Evolutionary conservation across 2,113 vertebrate species (phyloP), one percentile per base, ranked within the genome.

Genomic region (Hiodon tergisus): DNA sequence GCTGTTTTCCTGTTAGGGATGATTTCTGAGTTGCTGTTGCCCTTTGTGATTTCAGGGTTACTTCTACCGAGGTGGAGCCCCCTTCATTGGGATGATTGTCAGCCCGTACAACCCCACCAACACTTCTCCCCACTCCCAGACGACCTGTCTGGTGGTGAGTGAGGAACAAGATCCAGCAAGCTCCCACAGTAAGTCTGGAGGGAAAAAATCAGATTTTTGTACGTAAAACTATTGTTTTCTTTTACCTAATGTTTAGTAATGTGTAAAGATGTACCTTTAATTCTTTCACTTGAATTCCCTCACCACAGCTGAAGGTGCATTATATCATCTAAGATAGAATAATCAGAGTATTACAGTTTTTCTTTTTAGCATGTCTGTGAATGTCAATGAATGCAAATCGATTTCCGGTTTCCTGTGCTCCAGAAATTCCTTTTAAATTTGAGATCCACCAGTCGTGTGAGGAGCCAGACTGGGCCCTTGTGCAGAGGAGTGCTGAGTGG

Each of bases 61-160:
- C 77, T 99, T 99, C 88, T 98, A 96, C 75, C 92, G 97, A 50
- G 97, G 97, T 1, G 97, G 96, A 67, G 96, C 97, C 75, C 95
- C 95, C 51, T 99, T 99, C 82, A 93, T 99, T 16, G 97, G 97
- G 50, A 94, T 99, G 94, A 99, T 99, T n/a, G 85, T 99, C 81
- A 99, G 96, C 79, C 97, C 97, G 1, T 99, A 96, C 79, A 96
- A 99, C 87, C 90, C 92, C 54, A 93, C 89, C 48, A 98, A 99
- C 78, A 84, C 93, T 62, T 95, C 95, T 6, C 96, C 96, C 0
- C 93, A 95, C 78, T 98, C 97, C 77, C 95, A 98, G 85, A 93
- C 94, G 6, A 97, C 96, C 78, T 99, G 97, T 81, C 83, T 99
- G 78, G 86, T 98, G 78, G 97, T 99, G 76, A 95, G 92, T 47